phyloP scores from a whole-genome alignment of 2,888 invertebrate genomes.

The Machimus atricapillus region DNA sequence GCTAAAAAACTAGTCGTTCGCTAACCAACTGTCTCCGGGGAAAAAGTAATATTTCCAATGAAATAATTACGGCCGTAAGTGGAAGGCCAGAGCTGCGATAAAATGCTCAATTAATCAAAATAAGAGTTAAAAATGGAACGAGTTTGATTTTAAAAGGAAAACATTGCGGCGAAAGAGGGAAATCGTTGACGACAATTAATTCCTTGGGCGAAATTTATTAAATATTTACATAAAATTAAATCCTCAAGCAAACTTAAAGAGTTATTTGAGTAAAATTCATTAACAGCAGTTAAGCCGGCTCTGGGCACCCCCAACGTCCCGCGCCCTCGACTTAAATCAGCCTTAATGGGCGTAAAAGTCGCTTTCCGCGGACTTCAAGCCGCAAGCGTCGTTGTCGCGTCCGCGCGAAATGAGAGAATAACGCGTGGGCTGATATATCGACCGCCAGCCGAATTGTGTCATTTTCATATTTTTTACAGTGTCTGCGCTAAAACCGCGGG shows the following conservation, averaged over 20 bases:
- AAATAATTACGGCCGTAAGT: not conserved
- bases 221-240: constrained; percentile 32
- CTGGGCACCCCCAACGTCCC: not conserved
- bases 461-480: constrained; percentile 29
- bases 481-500: not conserved
- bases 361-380: not conserved
- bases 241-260: not conserved
- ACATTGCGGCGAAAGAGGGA: not conserved
- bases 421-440: constrained; percentile 29
- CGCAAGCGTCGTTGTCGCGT: not conserved
- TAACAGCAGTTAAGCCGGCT: constrained; percentile 10
- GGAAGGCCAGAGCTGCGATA: not conserved
- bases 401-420: not conserved
- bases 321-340: not conserved
- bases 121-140: not conserved
- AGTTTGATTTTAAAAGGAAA: not conserved
- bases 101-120: not conserved
- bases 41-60: not conserved
- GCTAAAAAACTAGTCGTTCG: not conserved
- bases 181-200: not conserved
- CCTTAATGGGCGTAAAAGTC: not conserved
- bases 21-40: not conserved
- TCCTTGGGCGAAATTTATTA: not conserved
- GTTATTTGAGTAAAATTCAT: constrained; percentile 25
- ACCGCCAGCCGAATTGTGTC: constrained; percentile 27